A percentile compares a stretch with the other conserved stretches of the same genome.
Evolutionary conservation across 2,888 invertebrate genomes (phyloP).

Genomic region (Opisthograptis luteolata): DNA sequence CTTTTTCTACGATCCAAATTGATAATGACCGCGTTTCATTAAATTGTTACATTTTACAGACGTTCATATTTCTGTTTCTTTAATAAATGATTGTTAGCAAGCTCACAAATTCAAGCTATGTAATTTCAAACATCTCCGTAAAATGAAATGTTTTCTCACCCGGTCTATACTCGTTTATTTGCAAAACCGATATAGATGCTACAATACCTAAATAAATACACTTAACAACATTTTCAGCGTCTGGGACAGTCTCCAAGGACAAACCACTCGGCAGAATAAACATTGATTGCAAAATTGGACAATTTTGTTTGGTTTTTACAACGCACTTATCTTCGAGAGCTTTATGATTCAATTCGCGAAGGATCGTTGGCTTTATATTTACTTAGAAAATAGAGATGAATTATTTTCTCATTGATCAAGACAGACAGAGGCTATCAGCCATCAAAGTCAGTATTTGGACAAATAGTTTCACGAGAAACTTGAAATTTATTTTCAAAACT

Average conservation of each 20-base stretch:
- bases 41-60: too few species aligned
- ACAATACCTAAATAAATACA: slow-evolving; percentile 15
- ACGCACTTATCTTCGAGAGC: slow-evolving; percentile 44
- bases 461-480: too few species aligned
- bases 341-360: slow-evolving; percentile 42
- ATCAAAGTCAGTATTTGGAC: too few species aligned
- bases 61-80: too few species aligned
- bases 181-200: slow-evolving; percentile 1
- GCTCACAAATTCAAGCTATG: not conserved
- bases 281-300: slow-evolving; percentile 61
- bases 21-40: too few species aligned
- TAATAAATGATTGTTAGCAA: too few species aligned
- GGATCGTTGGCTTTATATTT: slow-evolving; percentile 18
- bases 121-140: not conserved
- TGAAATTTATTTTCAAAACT: too few species aligned
- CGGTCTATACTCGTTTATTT: not conserved
- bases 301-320: slow-evolving; percentile 50
- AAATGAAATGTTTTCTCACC: not conserved
- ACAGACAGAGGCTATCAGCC: too few species aligned
- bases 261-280: slow-evolving; percentile 60
- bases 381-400: slow-evolving; percentile 13
- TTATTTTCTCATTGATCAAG: too few species aligned
- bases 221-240: slow-evolving; percentile 33
- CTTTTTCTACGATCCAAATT: too few species aligned
- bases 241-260: slow-evolving; percentile 49